Evolutionary conservation across 2,888 invertebrate species (phyloP).

Genomic region (Dugesia japonica): DNA sequence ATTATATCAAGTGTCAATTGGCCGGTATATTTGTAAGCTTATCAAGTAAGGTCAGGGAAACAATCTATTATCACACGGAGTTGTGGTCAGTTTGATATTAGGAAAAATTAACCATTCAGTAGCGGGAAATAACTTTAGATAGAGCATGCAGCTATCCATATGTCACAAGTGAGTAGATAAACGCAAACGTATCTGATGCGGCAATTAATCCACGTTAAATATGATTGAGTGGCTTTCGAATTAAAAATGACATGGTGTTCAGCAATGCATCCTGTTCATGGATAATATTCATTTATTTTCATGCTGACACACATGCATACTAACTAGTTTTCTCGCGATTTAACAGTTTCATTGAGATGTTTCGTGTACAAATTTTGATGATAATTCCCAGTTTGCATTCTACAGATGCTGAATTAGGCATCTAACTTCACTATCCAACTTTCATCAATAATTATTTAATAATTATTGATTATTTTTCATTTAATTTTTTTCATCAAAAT

Average conservation of each 20-base stretch:
- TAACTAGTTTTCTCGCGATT: background rate
- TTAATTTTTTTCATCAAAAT: constrained; percentile 5
- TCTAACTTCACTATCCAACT: constrained; percentile 13
- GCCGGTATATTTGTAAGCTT: background rate
- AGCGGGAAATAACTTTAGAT: constrained; percentile 10
- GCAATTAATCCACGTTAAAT: constrained; percentile 13
- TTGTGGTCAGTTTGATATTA: background rate
- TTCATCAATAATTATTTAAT: constrained; percentile 20
- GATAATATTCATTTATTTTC: constrained; percentile 3
- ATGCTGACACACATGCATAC: background rate
- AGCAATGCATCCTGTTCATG: constrained; percentile 20
- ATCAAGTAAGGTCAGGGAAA: background rate
- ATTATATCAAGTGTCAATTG: background rate
- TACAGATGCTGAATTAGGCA: constrained; percentile 20
- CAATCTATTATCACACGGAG: background rate
- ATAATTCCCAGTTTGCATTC: constrained; percentile 20
- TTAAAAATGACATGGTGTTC: constrained; percentile 11
- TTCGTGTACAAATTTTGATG: constrained; percentile 11
- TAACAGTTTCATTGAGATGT: constrained; percentile 4
- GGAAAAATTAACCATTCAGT: constrained; percentile 11
- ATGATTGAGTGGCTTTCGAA: constrained; percentile 13
- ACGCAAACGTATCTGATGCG: constrained; percentile 20
- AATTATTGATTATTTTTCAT: constrained; percentile 17
- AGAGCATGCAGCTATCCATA: constrained; percentile 16
- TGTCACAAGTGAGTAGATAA: background rate